Conservation (phyloP, 2,888 invertebrate genomes). For the Scaptodrosophila latifasciaeformis region DNA sequence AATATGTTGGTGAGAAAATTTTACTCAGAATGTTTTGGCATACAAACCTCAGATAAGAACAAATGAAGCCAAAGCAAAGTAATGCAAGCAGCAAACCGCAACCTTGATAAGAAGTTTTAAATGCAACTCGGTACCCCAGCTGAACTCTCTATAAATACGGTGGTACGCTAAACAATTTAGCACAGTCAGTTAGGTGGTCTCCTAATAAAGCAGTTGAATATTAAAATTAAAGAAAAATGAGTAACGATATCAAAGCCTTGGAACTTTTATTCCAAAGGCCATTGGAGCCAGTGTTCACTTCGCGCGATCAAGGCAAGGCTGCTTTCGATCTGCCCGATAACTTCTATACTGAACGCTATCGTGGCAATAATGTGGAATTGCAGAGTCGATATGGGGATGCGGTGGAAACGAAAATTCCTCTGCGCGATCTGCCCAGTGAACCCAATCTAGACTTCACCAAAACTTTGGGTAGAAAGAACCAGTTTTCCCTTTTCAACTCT, state of each 20-base stretch:
- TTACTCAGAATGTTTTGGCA: too few species aligned
- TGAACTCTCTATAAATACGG: too few species aligned
- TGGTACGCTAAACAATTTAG: too few species aligned
- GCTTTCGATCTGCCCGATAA: conserved; percentile 71
- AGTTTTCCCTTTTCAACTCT: conserved; percentile 85
- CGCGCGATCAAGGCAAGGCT: conserved; percentile 69
- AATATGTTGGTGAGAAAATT: too few species aligned
- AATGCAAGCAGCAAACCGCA: too few species aligned
- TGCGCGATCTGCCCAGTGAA: conserved; percentile 59
- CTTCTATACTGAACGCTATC: conserved; percentile 67
- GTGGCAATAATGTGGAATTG: conserved; percentile 59
- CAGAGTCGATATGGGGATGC: conserved; percentile 66
- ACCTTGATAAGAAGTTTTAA: too few species aligned
- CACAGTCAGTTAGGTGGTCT: too few species aligned
- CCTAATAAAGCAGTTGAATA: too few species aligned
- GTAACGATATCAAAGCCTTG: conserved; percentile 59
- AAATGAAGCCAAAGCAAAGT: too few species aligned
- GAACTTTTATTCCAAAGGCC: conserved; percentile 72
- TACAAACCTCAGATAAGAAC: too few species aligned
- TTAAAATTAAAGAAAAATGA: too few species aligned
- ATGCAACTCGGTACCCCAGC: too few species aligned
- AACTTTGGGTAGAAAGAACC: conserved; percentile 50
- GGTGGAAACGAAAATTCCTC: conserved; percentile 66
- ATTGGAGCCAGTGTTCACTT: conserved; percentile 71
- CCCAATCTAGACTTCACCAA: conserved; percentile 69